Evolutionary conservation across 2,888 invertebrate species (phyloP).

Genomic region (Eudasyphora cyanicolor): DNA sequence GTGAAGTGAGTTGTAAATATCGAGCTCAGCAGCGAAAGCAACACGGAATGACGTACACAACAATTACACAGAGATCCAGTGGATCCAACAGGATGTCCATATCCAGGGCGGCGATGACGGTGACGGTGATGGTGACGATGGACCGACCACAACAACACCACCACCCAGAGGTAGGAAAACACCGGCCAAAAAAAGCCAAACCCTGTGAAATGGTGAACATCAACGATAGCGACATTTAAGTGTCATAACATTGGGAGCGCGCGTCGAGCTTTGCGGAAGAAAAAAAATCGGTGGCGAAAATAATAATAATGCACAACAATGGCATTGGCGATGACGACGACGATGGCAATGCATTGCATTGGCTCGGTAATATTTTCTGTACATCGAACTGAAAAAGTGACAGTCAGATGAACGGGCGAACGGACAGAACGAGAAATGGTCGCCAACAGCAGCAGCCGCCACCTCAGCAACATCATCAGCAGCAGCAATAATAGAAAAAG

Average conservation of each 20-base stretch:
- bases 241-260: conserved; percentile 55
- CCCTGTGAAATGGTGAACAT: conserved; percentile 59
- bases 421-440: conserved; percentile 33
- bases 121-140: neutral
- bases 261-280: neutral
- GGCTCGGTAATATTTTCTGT: conserved; percentile 15
- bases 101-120: conserved; percentile 30
- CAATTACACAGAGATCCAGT: conserved; percentile 21
- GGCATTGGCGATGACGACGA: neutral
- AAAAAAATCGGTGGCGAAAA: conserved; percentile 6
- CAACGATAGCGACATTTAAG: conserved; percentile 63
- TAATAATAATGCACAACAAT: conserved; percentile 59
- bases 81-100: conserved; percentile 25
- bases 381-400: conserved; percentile 13
- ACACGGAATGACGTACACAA: conserved; percentile 47
- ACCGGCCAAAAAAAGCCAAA: conserved; percentile 34
- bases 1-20: conserved; percentile 63
- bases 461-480: conserved; percentile 13
- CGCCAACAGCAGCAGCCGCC: conserved; percentile 44
- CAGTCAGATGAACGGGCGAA: neutral
- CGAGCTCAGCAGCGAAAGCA: conserved; percentile 22
- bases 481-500: conserved; percentile 21
- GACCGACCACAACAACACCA: neutral
- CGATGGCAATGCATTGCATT: conserved; percentile 9
- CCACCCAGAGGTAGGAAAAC: conserved; percentile 34